These are phyloP conservation scores for Noctua fimbriata DNA, from an alignment of 2,888 invertebrate genomes.

Conservation along the genomic window DNA sequence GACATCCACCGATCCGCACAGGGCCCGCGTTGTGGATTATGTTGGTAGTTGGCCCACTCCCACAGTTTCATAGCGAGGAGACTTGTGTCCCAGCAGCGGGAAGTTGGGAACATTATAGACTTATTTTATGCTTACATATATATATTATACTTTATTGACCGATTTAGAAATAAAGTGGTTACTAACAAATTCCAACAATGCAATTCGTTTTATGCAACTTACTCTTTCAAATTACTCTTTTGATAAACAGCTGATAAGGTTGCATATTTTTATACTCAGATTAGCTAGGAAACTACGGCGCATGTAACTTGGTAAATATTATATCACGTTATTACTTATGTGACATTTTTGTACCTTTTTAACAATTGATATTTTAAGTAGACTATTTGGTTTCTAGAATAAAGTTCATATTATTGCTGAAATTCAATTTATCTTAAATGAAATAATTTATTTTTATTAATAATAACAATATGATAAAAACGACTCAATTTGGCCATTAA, in stretches of 20 bases:
- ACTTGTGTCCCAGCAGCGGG: not conserved
- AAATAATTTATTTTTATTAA: not conserved
- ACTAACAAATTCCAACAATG: slow-evolving; percentile 27
- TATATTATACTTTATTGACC: slow-evolving; percentile 1
- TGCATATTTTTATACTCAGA: slow-evolving; percentile 55
- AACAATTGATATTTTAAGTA: not conserved
- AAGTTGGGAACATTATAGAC: not conserved
- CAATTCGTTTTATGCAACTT: slow-evolving; percentile 47
- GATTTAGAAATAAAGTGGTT: slow-evolving; percentile 22
- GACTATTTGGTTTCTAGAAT: not conserved
- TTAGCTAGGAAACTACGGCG: slow-evolving; percentile 43
- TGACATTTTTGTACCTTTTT: not conserved
- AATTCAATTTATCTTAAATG: not conserved
- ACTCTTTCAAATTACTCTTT: slow-evolving; percentile 50
- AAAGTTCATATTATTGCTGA: not conserved
- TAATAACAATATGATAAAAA: not conserved
- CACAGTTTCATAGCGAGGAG: not conserved
- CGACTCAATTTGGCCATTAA: not conserved
- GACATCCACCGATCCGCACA: not conserved
- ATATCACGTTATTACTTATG: slow-evolving; percentile 14
- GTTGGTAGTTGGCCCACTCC: too few relatives aligned
- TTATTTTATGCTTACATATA: not conserved
- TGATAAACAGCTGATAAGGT: slow-evolving; percentile 57
- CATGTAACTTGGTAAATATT: slow-evolving; percentile 35
- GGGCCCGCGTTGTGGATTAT: not conserved